Percentiles rank a stretch among this genome's conserved stretches.
These are phyloP conservation scores for Cebidichthys violaceus DNA, from an alignment of 2,113 vertebrate species.

Conservation along the genomic window DNA sequence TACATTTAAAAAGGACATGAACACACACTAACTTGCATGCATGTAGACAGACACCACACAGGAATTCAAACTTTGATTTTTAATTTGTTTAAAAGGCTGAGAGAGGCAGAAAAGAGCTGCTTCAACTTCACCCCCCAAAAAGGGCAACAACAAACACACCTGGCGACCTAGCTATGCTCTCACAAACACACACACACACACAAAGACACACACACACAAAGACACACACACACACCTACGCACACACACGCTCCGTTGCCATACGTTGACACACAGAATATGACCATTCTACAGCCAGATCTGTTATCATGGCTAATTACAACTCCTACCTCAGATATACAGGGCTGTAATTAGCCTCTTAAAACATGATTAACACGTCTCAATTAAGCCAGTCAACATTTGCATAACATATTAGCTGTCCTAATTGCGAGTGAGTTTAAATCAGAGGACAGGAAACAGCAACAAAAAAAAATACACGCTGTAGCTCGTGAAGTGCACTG, in stretches of 20 bases:
- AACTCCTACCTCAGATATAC: slow-evolving; percentile 99
- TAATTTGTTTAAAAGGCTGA: neutral
- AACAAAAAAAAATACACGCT: slow-evolving; percentile 78
- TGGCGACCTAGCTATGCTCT: neutral
- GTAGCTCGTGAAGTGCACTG: slow-evolving; percentile 69
- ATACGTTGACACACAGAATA: slow-evolving; percentile 66
- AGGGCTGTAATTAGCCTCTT: slow-evolving; percentile 99
- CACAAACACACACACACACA: slow-evolving; percentile 10
- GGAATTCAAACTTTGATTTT: neutral
- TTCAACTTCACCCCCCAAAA: neutral
- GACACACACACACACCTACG: neutral
- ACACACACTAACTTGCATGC: neutral
- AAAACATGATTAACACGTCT: slow-evolving; percentile 99
- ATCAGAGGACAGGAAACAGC: slow-evolving; percentile 89
- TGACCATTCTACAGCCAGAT: slow-evolving; percentile 84
- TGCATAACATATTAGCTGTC: slow-evolving; percentile 99
- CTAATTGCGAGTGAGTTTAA: slow-evolving; percentile 92
- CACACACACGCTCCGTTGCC: slow-evolving; percentile 24
- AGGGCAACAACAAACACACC: slow-evolving; percentile 25
- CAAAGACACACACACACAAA: slow-evolving; percentile 5
- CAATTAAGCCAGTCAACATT: slow-evolving; percentile 98
- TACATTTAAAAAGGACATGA: neutral
- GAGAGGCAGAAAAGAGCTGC: neutral
- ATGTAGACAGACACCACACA: neutral
- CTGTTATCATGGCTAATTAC: slow-evolving; percentile 99